A percentile compares a stretch with the other conserved stretches of the same genome.
These are phyloP conservation scores for Megamerina dolium DNA, from an alignment of 2,888 invertebrate genomes.

Conservation along the genomic window DNA sequence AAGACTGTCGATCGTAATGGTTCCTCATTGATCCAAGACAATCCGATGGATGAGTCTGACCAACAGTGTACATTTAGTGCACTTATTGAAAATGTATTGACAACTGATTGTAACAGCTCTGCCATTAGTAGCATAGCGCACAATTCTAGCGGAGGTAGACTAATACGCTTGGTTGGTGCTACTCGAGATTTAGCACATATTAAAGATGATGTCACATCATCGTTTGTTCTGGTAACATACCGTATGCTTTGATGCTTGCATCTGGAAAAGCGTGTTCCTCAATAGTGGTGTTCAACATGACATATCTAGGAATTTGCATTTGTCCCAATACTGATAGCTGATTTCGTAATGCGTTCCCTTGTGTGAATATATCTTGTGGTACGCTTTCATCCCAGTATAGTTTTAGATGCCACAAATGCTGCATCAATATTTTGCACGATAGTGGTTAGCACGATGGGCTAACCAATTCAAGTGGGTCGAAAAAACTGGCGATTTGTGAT, in stretches of 20 bases:
- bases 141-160: constrained; percentile 10
- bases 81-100: background rate
- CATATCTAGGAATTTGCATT: constrained; percentile 11
- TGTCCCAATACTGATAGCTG: background rate
- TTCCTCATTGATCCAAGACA: no score
- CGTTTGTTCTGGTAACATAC: constrained; percentile 5
- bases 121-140: constrained; percentile 9
- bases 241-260: constrained; percentile 12
- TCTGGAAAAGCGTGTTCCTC: constrained; percentile 9
- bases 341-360: constrained; percentile 3
- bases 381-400: no score
- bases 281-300: constrained; percentile 2
- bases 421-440: constrained; percentile 15
- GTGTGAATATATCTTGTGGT: constrained; percentile 4
- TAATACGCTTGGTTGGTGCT: constrained; percentile 10
- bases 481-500: constrained; percentile 13
- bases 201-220: background rate
- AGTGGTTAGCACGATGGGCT: no score
- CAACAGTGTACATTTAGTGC: constrained; percentile 2
- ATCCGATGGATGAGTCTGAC: no score
- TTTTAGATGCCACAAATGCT: constrained; percentile 13
- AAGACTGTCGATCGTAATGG: no score
- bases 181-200: constrained; percentile 12
- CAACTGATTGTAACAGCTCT: no score
- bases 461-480: no score